phyloP scores from a whole-genome alignment of 1,140 invertebrate species.

The Drosophila cardini region DNA sequence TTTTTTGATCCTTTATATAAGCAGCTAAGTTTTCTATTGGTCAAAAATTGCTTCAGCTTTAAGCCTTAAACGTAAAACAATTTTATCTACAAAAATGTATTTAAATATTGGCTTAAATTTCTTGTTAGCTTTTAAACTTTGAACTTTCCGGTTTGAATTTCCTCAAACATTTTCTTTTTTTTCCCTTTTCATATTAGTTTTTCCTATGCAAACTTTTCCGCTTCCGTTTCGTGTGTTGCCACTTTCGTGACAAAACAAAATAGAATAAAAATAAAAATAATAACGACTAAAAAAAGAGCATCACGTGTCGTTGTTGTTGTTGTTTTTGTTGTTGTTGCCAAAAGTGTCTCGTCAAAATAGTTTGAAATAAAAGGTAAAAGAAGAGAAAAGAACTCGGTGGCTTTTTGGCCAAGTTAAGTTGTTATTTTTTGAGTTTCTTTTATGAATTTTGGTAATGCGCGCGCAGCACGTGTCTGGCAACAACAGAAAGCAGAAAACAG shows the following conservation, averaged over 20 bases:
- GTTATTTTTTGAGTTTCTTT: conserved; percentile 7
- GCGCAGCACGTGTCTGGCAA: conserved; percentile 74
- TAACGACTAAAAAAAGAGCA: conserved; percentile 25
- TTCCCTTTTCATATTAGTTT: neutral
- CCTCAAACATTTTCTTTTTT: neutral
- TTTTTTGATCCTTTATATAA: neutral
- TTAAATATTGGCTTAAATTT: neutral
- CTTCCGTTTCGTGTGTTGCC: conserved; percentile 7
- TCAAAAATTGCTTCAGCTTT: too few species aligned
- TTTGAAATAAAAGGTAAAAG: conserved; percentile 10
- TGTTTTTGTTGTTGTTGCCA: conserved; percentile 61
- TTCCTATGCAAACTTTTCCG: neutral
- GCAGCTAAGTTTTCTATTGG: conserved; percentile 1
- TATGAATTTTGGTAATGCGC: conserved; percentile 51
- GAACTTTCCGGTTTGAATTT: conserved; percentile 17
- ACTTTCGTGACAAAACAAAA: conserved; percentile 59
- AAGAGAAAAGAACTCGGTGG: neutral
- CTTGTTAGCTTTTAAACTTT: neutral
- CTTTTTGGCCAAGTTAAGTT: conserved; percentile 17
- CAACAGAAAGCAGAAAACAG: conserved; percentile 60
- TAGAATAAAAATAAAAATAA: conserved; percentile 50
- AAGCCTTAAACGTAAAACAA: conserved; percentile 5
- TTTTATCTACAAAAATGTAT: neutral
- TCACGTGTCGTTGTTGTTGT: conserved; percentile 67
- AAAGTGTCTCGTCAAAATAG: conserved; percentile 60